Percentiles rank a stretch among this genome's conserved stretches.
phyloP scores from a whole-genome alignment of 2,888 invertebrate genomes.

The Capitulum mitella region DNA sequence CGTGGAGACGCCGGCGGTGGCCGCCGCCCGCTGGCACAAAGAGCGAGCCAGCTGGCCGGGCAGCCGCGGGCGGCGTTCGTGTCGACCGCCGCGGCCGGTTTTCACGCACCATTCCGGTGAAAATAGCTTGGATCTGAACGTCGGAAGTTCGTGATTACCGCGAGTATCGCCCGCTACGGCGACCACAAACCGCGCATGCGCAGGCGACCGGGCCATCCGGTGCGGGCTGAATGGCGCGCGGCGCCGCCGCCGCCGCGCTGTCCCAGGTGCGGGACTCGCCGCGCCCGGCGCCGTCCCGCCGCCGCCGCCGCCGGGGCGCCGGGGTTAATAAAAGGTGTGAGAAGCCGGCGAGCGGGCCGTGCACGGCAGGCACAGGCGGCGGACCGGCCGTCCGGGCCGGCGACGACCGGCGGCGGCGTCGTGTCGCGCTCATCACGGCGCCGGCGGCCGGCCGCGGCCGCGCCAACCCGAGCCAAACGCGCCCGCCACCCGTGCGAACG shows the following conservation, averaged over 20 bases:
- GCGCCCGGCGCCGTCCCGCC: background rate
- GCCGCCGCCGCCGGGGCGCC: background rate
- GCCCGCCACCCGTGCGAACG: too few species aligned
- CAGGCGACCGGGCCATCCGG: background rate
- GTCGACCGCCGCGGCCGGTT: background rate
- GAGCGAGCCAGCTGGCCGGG: too few species aligned
- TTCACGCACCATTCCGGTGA: conserved; percentile 6
- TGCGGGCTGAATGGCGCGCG: background rate
- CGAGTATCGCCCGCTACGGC: background rate
- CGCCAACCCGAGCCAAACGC: too few species aligned
- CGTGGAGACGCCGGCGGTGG: background rate
- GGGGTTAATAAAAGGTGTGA: conserved; percentile 26
- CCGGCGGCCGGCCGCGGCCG: too few species aligned
- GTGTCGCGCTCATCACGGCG: background rate
- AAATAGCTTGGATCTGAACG: background rate
- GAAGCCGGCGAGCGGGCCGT: background rate
- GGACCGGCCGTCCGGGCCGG: background rate
- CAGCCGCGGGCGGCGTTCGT: background rate
- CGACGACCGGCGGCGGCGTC: conserved; percentile 1
- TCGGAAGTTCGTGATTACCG: background rate
- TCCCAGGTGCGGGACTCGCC: background rate
- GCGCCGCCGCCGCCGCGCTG: background rate
- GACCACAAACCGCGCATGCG: background rate
- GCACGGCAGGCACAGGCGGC: background rate
- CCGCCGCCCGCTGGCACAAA: too few species aligned